Conservation (phyloP, 1,140 invertebrate genomes). For the Drosophila santomea region DNA sequence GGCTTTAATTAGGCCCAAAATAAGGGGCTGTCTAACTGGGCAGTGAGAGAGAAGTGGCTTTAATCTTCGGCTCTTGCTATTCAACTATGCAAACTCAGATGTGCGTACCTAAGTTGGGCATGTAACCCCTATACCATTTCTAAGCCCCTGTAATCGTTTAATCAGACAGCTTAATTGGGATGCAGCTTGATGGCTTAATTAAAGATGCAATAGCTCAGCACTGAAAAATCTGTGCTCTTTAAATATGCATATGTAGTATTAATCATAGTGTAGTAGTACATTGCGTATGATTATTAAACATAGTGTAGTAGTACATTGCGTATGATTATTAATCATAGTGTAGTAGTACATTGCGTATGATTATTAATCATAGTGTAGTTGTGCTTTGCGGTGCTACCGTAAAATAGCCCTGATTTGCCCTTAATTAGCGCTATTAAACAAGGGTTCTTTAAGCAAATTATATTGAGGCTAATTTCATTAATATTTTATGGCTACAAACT, state of each 20-base stretch:
- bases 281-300: no score
- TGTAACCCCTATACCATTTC: neutral
- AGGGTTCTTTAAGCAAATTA: neutral
- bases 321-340: no score
- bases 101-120: neutral
- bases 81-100: neutral
- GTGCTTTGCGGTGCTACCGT: no score
- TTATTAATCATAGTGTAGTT: no score
- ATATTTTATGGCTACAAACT: neutral
- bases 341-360: no score
- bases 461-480: neutral
- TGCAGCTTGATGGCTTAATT: neutral
- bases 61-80: neutral
- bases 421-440: neutral
- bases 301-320: no score
- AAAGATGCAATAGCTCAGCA: neutral
- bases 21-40: constrained; percentile 25
- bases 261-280: no score
- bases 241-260: no score
- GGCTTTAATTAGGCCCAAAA: constrained; percentile 78
- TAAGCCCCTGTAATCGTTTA: neutral
- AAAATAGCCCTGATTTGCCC: neutral
- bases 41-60: constrained; percentile 7
- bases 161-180: neutral
- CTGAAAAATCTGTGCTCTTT: no score